Evolutionary conservation across 2,888 invertebrate genomes (phyloP), one percentile per base, ranked within the genome.

Genomic region (Plagiodera versicolora): DNA sequence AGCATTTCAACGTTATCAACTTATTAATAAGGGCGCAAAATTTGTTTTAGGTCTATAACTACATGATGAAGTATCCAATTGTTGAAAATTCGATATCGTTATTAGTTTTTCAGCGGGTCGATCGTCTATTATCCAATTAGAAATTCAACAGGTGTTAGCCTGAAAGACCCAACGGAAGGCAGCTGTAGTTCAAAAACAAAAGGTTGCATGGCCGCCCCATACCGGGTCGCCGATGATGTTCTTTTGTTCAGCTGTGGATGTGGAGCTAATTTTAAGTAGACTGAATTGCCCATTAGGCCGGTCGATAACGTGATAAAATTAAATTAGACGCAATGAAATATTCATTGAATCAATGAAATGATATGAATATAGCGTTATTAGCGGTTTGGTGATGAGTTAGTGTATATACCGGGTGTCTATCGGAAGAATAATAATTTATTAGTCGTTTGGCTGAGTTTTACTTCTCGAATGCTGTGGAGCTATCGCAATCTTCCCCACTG

Each of bases 201-300:
- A 39, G 39, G 39, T 39, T 14, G 39, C 39, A 39, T 39, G 39
- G 11, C 39, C 39, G 14, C 10, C 32, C 32, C 32, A 32, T 32
- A 9, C 32, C 32, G 10, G 32, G 14, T n/a, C 14, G 14, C 39
- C 6, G 46, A 18, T 46, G 46, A 2, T 46, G 11, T 19, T 16
- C 14, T 11, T 51, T 35, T 18, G 14, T 53, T 53, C 10, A 17
- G 39, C 19, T 18, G n/a, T 51, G n/a, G 39, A 18, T n/a, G 50
- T 50, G 16, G 30, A 51, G 32, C 10, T 51, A 18, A 10, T 52
- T 52, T 39, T 52, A 39, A 32, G 32, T 32, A 32, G 32, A 10
- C 32, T 32, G 32, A 32, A 32, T 32, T 32, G 32, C 32, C 32
- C 32, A 32, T 32, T 11, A 32, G 32, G 32, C 32, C 10, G 11